Conservation (phyloP, 2,797 vertebrate species). For the Poeciliopsis gracilis region DNA sequence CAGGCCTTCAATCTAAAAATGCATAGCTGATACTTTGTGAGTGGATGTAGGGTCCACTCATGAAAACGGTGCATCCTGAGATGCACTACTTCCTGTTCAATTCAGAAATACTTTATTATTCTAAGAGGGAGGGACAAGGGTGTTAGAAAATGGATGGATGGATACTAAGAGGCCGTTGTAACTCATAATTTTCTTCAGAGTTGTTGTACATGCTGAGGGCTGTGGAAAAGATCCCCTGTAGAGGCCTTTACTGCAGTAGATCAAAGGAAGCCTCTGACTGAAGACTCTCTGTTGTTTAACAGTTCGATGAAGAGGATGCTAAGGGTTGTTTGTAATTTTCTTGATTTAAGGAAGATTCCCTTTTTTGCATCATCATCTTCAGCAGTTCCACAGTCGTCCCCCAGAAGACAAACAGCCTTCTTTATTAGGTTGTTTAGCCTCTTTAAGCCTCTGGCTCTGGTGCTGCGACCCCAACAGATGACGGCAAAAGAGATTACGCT, state of each 20-base stretch:
- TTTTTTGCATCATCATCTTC: neutral
- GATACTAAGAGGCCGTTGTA: neutral
- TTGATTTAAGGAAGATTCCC: neutral
- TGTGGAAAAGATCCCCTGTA: neutral
- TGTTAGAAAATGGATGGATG: no score
- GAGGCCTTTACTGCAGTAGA: neutral
- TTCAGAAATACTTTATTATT: neutral
- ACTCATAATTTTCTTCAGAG: neutral
- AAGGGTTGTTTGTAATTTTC: neutral
- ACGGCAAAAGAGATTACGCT: neutral
- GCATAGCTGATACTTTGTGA: no score
- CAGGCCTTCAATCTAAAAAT: neutral
- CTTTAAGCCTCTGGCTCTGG: neutral
- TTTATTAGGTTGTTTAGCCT: neutral
- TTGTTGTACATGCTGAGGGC: neutral
- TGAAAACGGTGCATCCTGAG: neutral
- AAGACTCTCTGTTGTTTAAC: neutral
- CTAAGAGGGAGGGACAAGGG: neutral
- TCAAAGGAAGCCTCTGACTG: neutral
- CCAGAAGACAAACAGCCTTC: neutral
- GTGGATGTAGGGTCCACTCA: neutral
- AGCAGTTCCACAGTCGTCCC: neutral
- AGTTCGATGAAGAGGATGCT: neutral
- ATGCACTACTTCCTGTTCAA: neutral
- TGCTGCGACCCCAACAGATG: neutral